Percentiles rank a stretch among this genome's conserved stretches.
phyloP scores from a whole-genome alignment of 2,797 vertebrate genomes.

The Xenentodon cancila region DNA sequence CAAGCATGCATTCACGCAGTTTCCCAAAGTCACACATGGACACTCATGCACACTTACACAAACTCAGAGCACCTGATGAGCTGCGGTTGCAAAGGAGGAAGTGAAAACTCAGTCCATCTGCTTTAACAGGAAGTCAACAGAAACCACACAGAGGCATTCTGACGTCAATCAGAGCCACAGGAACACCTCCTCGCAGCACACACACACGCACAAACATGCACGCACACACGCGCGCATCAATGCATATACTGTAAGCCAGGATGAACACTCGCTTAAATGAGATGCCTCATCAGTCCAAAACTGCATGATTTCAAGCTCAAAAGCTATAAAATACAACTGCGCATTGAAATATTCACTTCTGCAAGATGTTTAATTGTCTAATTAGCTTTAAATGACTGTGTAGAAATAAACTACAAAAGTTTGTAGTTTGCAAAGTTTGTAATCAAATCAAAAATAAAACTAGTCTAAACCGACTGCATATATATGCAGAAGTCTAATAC shows the following conservation, averaged over 20 bases:
- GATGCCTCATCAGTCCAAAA: slow-evolving; percentile 9
- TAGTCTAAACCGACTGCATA: too few species aligned
- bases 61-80: slow-evolving; percentile 73
- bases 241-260: slow-evolving; percentile 12
- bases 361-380: neutral
- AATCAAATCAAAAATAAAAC: too few species aligned
- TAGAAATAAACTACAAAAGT: too few species aligned
- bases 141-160: slow-evolving; percentile 79
- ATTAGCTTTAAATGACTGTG: too few species aligned
- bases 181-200: slow-evolving; percentile 70
- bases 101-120: slow-evolving; percentile 83
- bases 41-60: slow-evolving; percentile 32
- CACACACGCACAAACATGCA: slow-evolving; percentile 26
- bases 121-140: slow-evolving; percentile 85
- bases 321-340: neutral
- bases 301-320: slow-evolving; percentile 21
- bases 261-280: slow-evolving; percentile 36
- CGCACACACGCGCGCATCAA: slow-evolving; percentile 38
- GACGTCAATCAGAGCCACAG: slow-evolving; percentile 85
- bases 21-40: slow-evolving; percentile 19
- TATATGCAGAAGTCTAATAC: too few species aligned
- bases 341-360: neutral
- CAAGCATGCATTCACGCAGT: slow-evolving; percentile 4
- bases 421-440: too few species aligned
- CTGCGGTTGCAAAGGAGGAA: slow-evolving; percentile 79